Base-by-base conservation (phyloP, 2,113 vertebrate species). In the Mionectes macconnelli region DNA sequence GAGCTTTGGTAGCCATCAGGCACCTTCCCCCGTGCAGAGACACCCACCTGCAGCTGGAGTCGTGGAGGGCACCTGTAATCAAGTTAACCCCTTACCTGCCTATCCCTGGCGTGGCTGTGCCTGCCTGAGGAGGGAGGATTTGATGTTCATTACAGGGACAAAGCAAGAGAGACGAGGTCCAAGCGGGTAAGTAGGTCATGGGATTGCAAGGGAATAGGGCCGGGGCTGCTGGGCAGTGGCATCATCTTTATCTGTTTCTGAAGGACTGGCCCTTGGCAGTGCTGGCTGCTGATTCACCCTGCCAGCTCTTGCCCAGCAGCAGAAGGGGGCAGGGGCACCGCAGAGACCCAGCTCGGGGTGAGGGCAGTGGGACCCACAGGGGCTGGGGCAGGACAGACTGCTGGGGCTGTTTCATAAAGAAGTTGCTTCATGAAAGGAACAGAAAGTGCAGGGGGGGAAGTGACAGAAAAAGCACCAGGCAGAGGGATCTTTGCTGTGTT, bases 131-230 rank as follows among this genome's bases (percentile, higher is more conserved):
- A 75, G 83, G 42, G 63, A 81, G 40, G 89, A 4, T 67, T 27
- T n/a, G 60, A 6, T 42, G 44, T 30, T 66, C 39, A 0, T 16
- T 2, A 6, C 22, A 25, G 44, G 59, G 33, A 18, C 42, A 59
- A 53, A 40, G 63, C 67, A 10, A 73, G 50, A 0, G 2, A 86
- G 49, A n/a, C 5, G 0, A 50, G 16, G 60, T 68, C 92, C 77
- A 5, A n/a, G 78, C 14, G 6, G 79, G 87, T 77, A 92, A 97
- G 94, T 95, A 80, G 97, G 96, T 95, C 95, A 95, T 79, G 82
- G 68, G 55, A 80, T 59, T 35, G 84, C 52, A 33, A 74, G 55
- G 95, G 88, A 85, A 42, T 9, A 49, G 33, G 88, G 55, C 50
- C 2, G 62, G 30, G 89, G 70, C 68, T 90, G 89, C 86, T 85